Evolutionary conservation across 2,888 invertebrate species (phyloP).

Genomic region (Alitta virens): DNA sequence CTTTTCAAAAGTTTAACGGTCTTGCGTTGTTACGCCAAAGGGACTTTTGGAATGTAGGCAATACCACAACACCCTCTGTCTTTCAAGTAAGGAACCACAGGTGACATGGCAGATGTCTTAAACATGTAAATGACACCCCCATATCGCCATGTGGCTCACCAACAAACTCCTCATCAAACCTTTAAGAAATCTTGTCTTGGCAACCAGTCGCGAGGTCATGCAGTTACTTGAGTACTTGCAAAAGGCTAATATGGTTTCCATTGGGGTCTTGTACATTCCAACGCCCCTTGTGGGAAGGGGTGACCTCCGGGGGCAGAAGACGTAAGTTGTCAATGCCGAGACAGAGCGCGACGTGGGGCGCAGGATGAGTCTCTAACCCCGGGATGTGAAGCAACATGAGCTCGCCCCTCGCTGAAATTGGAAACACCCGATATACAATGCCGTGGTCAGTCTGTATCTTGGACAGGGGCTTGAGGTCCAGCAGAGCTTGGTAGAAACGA

Average conservation of each 20-base stretch:
- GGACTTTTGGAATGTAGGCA: too few relatives aligned
- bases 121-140: too few relatives aligned
- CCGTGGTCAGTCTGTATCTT: not conserved
- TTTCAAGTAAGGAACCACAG: too few relatives aligned
- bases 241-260: not conserved
- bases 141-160: too few relatives aligned
- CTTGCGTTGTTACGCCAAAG: too few relatives aligned
- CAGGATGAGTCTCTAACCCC: not conserved
- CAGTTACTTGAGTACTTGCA: not conserved
- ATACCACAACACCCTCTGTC: too few relatives aligned
- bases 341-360: not conserved
- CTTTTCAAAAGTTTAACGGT: too few relatives aligned
- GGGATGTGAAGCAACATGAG: slow-evolving; percentile 3
- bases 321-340: not conserved
- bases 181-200: too few relatives aligned
- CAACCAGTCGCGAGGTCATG: too few relatives aligned
- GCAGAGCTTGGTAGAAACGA: not conserved
- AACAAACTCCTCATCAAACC: too few relatives aligned
- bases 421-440: not conserved
- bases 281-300: not conserved
- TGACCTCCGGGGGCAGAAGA: not conserved
- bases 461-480: not conserved
- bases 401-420: slow-evolving; percentile 5
- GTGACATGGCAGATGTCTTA: too few relatives aligned
- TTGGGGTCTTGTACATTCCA: not conserved